Conservation (phyloP, 2,797 vertebrate genomes). For the Eupleurogrammus muticus region DNA sequence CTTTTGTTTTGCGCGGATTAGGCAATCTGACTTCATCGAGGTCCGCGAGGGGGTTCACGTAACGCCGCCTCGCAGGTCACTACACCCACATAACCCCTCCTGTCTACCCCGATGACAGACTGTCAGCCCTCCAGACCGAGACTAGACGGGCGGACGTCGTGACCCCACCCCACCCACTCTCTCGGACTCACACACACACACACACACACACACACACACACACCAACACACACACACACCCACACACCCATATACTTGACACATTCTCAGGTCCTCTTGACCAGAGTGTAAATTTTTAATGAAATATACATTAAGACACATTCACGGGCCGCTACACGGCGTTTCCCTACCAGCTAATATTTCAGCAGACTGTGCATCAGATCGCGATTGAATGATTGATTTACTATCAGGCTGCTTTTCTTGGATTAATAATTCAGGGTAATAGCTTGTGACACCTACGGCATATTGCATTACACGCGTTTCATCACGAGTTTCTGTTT, state of each 20-base stretch:
- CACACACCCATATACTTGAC: conserved; percentile 34
- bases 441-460: conserved; percentile 77
- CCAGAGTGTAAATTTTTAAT: conserved; percentile 82
- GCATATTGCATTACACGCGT: conserved; percentile 77
- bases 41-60: conserved; percentile 79
- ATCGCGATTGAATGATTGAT: conserved; percentile 79
- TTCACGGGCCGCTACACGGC: conserved; percentile 70
- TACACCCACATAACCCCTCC: conserved; percentile 69
- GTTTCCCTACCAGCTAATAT: conserved; percentile 78
- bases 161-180: conserved; percentile 35
- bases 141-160: conserved; percentile 52
- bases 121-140: conserved; percentile 36
- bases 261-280: conserved; percentile 51
- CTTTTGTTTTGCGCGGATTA: conserved; percentile 86
- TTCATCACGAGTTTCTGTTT: conserved; percentile 48
- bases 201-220: conserved; percentile 15
- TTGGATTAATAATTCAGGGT: conserved; percentile 82
- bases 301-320: conserved; percentile 84
- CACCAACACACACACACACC: conserved; percentile 13
- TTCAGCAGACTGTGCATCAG: conserved; percentile 75
- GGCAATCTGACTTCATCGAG: conserved; percentile 87
- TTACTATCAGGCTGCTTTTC: conserved; percentile 77
- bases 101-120: conserved; percentile 41
- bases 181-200: conserved; percentile 12
- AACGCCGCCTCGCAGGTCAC: conserved; percentile 81